Base-by-base conservation (phyloP, 2,888 invertebrate species). In the Stomorhina lunata region DNA sequence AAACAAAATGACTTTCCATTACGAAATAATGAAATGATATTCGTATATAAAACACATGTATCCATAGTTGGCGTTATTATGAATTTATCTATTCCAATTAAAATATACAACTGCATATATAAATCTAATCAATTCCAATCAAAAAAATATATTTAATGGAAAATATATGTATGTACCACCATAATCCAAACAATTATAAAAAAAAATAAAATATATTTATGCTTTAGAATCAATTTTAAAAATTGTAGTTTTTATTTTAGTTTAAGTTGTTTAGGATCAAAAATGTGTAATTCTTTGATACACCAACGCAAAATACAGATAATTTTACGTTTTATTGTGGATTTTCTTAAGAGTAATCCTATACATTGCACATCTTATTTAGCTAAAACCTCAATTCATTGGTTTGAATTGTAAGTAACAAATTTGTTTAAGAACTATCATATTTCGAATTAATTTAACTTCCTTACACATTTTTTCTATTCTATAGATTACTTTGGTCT, bases 321-420 rank as follows among this genome's bases (percentile, higher is more conserved):
- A 0, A n/a, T 55, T 53, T 40, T 81, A 37, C 50, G 76, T 15
- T 81, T 61, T 69, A 20, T 73, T 9, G 59, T 69, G 9, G 76
- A 80, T 73, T 80, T 81, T 40, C 34, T 50, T 12, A 68, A 68
- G 15, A 20, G 69, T 32, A 76, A 48, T 53, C 37, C 68, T 3
- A 37, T 76, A 22, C 81, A 81, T 63, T 80, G 81, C 50, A 12
- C 68, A 15, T 45, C 48, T 4, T 81, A 84, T 61, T 55, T 81
- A 40, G 34, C 79, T 15, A 72, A 63, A 50, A 61, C 17, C 7
- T 32, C 65, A 27, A 76, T 80, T 20, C 84, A 73, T 55, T 81
- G 72, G 76, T 29, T 45, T 22, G 79, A 81, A 59, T 65, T 84
- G 81, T 84, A 65, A 81, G 84, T 79, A 32, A 15, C n/a, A 17